These are phyloP conservation scores for Uria aalge DNA, from an alignment of 2,113 vertebrate genomes.

Conservation along the genomic window DNA sequence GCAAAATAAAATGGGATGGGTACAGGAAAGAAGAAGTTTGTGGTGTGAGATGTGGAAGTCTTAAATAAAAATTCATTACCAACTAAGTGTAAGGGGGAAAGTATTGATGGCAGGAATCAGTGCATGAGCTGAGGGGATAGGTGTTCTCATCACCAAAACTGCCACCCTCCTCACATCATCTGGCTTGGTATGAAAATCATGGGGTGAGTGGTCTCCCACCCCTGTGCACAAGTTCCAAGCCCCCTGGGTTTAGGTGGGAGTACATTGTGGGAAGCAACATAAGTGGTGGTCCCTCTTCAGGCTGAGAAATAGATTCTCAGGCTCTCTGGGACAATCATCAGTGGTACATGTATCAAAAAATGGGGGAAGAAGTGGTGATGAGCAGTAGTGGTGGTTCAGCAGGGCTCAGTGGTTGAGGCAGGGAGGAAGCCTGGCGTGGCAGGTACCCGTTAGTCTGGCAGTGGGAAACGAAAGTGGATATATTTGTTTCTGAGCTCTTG, in stretches of 20 bases:
- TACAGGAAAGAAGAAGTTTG: neutral
- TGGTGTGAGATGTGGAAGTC: neutral
- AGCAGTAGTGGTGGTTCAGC: neutral
- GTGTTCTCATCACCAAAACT: neutral
- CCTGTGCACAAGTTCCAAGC: neutral
- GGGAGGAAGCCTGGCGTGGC: neutral
- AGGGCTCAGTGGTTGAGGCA: neutral
- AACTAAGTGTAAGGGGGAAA: neutral
- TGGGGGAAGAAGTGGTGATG: neutral
- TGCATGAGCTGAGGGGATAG: neutral
- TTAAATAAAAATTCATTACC: neutral
- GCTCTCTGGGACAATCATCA: neutral
- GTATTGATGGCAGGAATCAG: too few relatives aligned
- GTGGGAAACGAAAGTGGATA: neutral
- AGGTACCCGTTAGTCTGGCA: neutral
- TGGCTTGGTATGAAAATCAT: neutral
- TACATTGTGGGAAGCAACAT: rapidly evolving
- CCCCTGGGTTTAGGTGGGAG: neutral
- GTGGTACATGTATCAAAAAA: neutral
- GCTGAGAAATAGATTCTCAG: neutral
- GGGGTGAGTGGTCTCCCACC: neutral
- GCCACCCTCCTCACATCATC: neutral
- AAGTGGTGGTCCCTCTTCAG: neutral
- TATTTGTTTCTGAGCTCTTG: neutral
- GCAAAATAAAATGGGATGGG: neutral